phyloP scores from a whole-genome alignment of 2,797 vertebrate species.

The Cryptoprocta ferox region DNA sequence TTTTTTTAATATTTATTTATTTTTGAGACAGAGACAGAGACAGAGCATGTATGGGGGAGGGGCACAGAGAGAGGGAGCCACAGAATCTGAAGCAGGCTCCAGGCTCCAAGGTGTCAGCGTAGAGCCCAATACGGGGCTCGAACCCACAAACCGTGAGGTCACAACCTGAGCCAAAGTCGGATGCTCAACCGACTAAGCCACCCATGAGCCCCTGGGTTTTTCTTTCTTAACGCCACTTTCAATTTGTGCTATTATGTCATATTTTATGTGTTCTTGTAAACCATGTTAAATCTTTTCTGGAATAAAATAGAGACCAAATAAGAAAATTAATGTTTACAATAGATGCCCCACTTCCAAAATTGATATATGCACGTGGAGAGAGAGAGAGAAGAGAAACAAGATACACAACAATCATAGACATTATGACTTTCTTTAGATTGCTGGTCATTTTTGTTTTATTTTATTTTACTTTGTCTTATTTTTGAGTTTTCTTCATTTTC shows the following conservation, averaged over 20 bases:
- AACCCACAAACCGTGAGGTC: too few species aligned
- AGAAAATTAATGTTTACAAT: not conserved
- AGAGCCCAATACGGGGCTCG: too few species aligned
- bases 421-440: not conserved
- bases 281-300: not conserved
- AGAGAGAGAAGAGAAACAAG: not conserved
- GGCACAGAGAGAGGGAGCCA: too few species aligned
- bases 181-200: too few species aligned
- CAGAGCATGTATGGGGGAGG: too few species aligned
- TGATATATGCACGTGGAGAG: not conserved
- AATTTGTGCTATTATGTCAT: not conserved
- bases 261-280: not conserved
- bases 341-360: not conserved
- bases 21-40: too few species aligned
- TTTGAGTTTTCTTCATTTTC: not conserved
- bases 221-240: not conserved
- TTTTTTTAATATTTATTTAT: too few species aligned
- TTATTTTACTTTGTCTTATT: not conserved
- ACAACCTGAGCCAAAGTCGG: too few species aligned
- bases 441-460: not conserved
- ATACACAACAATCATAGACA: not conserved
- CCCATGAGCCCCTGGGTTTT: not conserved
- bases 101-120: too few species aligned
- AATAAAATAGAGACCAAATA: not conserved
- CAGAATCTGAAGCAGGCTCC: too few species aligned